Base-by-base conservation (phyloP, 2,888 invertebrate species). In the Nomada fabriciana region DNA sequence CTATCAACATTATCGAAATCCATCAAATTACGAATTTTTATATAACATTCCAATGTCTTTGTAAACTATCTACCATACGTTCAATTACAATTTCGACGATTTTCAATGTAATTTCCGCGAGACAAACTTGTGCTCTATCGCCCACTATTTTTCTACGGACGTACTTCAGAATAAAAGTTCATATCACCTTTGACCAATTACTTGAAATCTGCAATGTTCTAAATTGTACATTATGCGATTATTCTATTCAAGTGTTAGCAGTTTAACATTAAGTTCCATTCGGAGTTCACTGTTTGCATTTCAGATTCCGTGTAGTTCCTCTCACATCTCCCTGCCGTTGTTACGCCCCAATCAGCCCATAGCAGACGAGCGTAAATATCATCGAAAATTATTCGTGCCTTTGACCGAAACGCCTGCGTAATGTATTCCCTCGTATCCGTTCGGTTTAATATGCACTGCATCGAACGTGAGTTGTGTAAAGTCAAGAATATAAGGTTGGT, bases 351-450 rank as follows among this genome's bases (percentile, higher is more conserved):
- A 70, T 59, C 59, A 59, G 2, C n/a, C 29, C 10, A 25, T 5
- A 20, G 15, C 29, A 50, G n/a, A n/a, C 15, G 20, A 47, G 25
- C 47, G 47, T 50, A 50, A 70, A 60, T 70, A 70, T 47, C 47
- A 59, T 59, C n/a, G 70, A 70, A 59, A 70, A 70, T 70, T 70
- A 70, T 70, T 29, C 59, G n/a, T 29, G 29, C 59, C 70, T 70
- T 70, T 59, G 70, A 70, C 47, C 47, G 4, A 70, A 47, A 25
- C 18, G 29, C 70, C 36, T 7, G 47, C 70, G 43, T 43, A 29
- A 25, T 29, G n/a, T 23, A 63, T 63, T 47, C 42, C 43, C 47
- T 10, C 29, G 9, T 9, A n/a, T 20, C n/a, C 29, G 59, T 29
- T 60, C 43, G 11, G 18, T 55, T 25, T 57, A 57, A 69, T 69